Percentiles rank a stretch among this genome's conserved stretches.
These are phyloP conservation scores for Lasioglossum leucozonium DNA, from an alignment of 2,888 invertebrate genomes.

Conservation along the genomic window DNA sequence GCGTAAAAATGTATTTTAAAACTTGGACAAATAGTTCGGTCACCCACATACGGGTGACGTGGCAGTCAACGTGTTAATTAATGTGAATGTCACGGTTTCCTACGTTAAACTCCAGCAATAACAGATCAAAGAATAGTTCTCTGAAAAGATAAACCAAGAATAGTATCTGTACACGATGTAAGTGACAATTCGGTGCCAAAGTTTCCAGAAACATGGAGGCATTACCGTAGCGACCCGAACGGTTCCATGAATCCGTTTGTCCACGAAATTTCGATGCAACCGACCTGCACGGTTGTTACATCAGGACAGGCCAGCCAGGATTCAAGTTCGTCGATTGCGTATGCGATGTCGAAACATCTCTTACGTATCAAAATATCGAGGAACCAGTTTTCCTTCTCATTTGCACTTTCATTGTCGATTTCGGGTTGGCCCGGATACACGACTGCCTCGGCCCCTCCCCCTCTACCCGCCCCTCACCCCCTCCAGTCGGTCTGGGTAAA, in stretches of 20 bases:
- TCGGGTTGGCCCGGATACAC: constrained; percentile 65
- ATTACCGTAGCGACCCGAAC: neutral
- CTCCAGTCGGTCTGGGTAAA: constrained; percentile 41
- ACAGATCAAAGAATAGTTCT: no score
- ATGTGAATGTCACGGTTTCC: no score
- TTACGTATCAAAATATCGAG: constrained; percentile 50
- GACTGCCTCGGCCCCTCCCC: neutral
- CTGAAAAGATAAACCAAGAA: no score
- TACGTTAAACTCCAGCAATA: neutral
- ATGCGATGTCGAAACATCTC: constrained; percentile 39
- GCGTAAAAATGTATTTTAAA: no score
- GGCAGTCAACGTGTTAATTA: no score
- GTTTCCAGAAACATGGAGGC: neutral
- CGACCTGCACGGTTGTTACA: constrained; percentile 17
- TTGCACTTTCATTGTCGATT: constrained; percentile 71
- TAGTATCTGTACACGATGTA: neutral
- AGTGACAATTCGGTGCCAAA: neutral
- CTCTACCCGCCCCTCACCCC: neutral
- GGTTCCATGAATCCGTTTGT: neutral
- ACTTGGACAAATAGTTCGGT: no score
- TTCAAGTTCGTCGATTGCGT: constrained; percentile 45
- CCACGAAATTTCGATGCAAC: constrained; percentile 13
- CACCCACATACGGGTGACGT: no score
- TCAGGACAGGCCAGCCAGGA: neutral
- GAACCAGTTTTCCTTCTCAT: constrained; percentile 67